Evolutionary conservation across 2,888 invertebrate genomes (phyloP).

Genomic region (Serrognathus titanus): DNA sequence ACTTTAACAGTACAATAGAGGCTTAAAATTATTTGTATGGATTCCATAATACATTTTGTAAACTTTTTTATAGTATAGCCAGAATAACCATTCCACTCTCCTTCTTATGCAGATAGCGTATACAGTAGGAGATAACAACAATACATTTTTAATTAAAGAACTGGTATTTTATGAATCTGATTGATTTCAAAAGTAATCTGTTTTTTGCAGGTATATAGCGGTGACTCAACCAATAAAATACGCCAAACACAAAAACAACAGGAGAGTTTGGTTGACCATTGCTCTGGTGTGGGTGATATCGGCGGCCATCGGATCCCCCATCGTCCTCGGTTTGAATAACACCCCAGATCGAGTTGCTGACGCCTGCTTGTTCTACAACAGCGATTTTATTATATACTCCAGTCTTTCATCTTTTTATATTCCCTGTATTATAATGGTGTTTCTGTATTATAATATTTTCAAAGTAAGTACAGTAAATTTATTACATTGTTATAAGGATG

Average conservation of each 20-base stretch:
- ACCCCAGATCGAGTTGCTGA: conserved; percentile 79
- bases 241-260: conserved; percentile 96
- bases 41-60: too few species aligned
- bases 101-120: too few species aligned
- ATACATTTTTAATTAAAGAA: too few species aligned
- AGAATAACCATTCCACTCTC: too few species aligned
- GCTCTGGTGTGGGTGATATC: conserved; percentile 94
- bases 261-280: conserved; percentile 91
- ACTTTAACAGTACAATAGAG: too few species aligned
- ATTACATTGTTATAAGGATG: too few species aligned
- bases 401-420: conserved; percentile 98
- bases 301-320: conserved; percentile 92
- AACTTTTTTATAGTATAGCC: too few species aligned
- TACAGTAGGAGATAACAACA: too few species aligned
- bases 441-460: conserved; percentile 96
- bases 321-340: conserved; percentile 93
- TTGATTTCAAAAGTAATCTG: neutral
- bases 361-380: conserved; percentile 94
- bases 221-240: conserved; percentile 99
- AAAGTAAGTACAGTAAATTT: conserved; percentile 61
- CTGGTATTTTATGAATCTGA: too few species aligned
- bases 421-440: conserved; percentile 97
- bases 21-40: too few species aligned
- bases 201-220: conserved; percentile 86
- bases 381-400: conserved; percentile 96